phyloP scores from a whole-genome alignment of 2,888 invertebrate species.

The Smittia aterrima region DNA sequence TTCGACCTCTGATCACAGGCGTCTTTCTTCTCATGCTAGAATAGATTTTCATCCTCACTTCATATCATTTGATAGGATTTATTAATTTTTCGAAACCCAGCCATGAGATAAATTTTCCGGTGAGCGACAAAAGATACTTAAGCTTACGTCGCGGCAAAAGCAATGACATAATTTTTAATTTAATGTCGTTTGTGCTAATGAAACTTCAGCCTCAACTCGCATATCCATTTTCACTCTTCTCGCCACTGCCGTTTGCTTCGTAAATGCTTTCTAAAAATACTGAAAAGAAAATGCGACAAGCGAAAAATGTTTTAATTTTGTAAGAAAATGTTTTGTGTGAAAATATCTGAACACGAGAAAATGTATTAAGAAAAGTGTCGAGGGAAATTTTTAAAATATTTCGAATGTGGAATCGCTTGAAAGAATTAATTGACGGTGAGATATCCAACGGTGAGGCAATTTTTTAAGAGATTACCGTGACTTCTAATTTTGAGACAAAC shows the following conservation, averaged over 20 bases:
- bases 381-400: constrained; percentile 5
- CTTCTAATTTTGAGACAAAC: constrained; percentile 21
- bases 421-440: constrained; percentile 30
- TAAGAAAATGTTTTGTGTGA: constrained; percentile 12
- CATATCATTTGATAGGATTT: constrained; percentile 34
- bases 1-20: constrained; percentile 23
- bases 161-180: constrained; percentile 39
- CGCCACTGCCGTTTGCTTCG: not conserved
- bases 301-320: not conserved
- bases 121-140: not conserved
- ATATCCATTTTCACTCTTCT: constrained; percentile 36
- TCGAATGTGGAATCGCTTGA: not conserved
- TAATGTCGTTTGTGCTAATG: constrained; percentile 40
- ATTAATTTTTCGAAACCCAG: constrained; percentile 26
- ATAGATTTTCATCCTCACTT: not conserved
- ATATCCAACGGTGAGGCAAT: constrained; percentile 33
- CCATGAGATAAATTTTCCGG: constrained; percentile 21
- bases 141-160: not conserved
- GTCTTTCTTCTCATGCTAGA: constrained; percentile 17
- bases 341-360: constrained; percentile 11
- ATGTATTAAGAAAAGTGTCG: constrained; percentile 13
- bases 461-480: constrained; percentile 31
- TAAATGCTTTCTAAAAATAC: constrained; percentile 27
- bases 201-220: constrained; percentile 35
- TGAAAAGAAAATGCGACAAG: not conserved